Conservation (phyloP, 1,140 invertebrate species). For the Trissolcus basalis region DNA sequence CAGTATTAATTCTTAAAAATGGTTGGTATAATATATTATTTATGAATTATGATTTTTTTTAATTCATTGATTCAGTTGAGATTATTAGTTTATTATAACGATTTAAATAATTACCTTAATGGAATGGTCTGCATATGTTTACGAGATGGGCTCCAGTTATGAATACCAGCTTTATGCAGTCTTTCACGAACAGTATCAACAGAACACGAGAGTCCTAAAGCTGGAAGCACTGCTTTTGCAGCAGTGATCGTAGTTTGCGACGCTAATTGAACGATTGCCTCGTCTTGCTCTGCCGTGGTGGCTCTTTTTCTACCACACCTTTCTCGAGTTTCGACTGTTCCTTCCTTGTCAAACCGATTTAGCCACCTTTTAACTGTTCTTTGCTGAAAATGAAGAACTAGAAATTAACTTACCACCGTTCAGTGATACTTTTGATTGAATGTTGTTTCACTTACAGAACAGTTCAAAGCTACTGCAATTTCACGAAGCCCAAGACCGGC, state of each 20-base stretch:
- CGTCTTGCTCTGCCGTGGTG: conserved; percentile 72
- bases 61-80: too few species aligned
- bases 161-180: conserved; percentile 74
- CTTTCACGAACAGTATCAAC: conserved; percentile 74
- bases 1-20: too few species aligned
- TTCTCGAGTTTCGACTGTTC: conserved; percentile 72
- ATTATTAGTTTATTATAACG: too few species aligned
- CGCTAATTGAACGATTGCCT: conserved; percentile 71
- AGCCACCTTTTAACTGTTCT: conserved; percentile 75
- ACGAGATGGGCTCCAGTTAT: conserved; percentile 74
- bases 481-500: conserved; percentile 71
- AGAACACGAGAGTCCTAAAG: conserved; percentile 71
- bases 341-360: conserved; percentile 74
- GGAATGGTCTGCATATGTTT: conserved; percentile 74
- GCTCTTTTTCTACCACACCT: conserved; percentile 74
- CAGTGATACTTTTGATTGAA: neutral
- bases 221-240: conserved; percentile 73
- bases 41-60: too few species aligned
- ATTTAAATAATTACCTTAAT: conserved; percentile 68
- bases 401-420: neutral
- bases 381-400: conserved; percentile 62
- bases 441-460: conserved; percentile 64
- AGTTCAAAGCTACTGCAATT: conserved; percentile 73
- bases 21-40: too few species aligned
- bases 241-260: conserved; percentile 73